phyloP scores from a whole-genome alignment of 2,797 vertebrate species.

The Platyrinchus mystaceus region DNA sequence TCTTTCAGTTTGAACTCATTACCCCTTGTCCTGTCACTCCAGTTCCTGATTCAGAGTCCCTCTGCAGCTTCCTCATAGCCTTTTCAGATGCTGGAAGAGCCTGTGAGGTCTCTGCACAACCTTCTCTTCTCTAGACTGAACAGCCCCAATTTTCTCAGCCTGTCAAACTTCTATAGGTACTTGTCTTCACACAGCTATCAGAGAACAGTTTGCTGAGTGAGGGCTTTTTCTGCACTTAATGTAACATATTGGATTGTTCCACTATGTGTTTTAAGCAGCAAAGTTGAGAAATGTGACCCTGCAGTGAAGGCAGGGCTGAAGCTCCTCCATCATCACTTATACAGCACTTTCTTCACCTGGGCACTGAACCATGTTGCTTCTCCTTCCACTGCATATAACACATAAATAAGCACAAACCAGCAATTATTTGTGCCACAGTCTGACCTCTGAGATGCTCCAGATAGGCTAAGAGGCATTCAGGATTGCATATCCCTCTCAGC shows the following conservation, averaged over 20 bases:
- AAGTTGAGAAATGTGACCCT: background rate
- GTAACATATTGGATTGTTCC: background rate
- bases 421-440: background rate
- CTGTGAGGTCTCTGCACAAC: background rate
- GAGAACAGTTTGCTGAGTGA: background rate
- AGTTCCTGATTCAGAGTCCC: background rate
- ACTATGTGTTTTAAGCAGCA: background rate
- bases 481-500: background rate
- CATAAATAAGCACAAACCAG: background rate
- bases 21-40: background rate
- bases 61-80: background rate
- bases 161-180: background rate
- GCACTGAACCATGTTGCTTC: background rate
- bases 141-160: background rate
- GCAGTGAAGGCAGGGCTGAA: background rate
- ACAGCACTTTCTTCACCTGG: background rate
- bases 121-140: background rate
- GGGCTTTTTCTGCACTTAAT: background rate
- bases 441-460: background rate
- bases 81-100: background rate
- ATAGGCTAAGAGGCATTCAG: background rate
- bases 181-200: background rate
- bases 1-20: background rate
- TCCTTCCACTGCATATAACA: background rate
- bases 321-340: background rate